Percentiles rank a stretch among this genome's conserved stretches.
phyloP scores from a whole-genome alignment of 1,140 invertebrate genomes.

The Drosophila tristis region DNA sequence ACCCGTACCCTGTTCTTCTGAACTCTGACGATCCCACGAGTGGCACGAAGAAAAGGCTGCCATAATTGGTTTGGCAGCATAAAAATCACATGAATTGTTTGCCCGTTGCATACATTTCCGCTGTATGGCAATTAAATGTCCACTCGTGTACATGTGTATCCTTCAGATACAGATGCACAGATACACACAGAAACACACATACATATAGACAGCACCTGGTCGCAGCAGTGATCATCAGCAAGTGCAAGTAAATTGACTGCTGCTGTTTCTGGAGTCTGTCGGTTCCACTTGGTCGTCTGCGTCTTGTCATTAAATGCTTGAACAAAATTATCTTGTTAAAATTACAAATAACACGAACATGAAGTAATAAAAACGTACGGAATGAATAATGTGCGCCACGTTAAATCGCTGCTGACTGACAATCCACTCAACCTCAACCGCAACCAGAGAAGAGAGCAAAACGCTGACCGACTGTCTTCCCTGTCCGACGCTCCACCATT shows the following conservation, averaged over 20 bases:
- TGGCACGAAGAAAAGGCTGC: constrained; percentile 43
- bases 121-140: constrained; percentile 70
- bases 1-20: too few relatives aligned
- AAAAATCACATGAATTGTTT: constrained; percentile 75
- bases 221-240: constrained; percentile 33
- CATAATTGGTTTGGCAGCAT: constrained; percentile 76
- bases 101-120: constrained; percentile 55
- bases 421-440: constrained; percentile 3
- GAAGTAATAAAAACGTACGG: constrained; percentile 83
- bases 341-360: constrained; percentile 84
- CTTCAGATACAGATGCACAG: constrained; percentile 32
- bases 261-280: constrained; percentile 19
- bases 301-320: constrained; percentile 82
- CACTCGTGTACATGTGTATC: constrained; percentile 37
- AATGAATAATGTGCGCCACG: constrained; percentile 82
- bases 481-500: constrained; percentile 1
- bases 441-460: too few relatives aligned
- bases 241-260: constrained; percentile 61
- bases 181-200: background rate
- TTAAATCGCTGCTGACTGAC: constrained; percentile 66
- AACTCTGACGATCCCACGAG: too few relatives aligned
- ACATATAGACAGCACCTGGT: constrained; percentile 20
- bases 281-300: constrained; percentile 31
- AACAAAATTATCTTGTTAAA: constrained; percentile 84
- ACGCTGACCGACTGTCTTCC: constrained; percentile 4